Conservation (phyloP, 2,888 invertebrate genomes). For the Laothoe populi region DNA sequence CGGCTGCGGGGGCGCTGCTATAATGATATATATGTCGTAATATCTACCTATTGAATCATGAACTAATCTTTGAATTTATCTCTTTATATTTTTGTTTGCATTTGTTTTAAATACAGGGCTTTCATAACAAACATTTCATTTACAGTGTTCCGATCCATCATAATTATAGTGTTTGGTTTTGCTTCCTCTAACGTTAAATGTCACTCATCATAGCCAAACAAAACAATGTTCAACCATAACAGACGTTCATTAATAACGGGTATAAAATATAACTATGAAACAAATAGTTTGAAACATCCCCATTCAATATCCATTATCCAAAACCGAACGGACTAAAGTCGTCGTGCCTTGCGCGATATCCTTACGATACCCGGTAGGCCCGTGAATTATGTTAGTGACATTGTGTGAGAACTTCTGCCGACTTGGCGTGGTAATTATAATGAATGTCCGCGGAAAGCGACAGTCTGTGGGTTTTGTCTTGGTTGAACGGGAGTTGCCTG, state of each 20-base stretch:
- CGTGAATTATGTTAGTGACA: constrained; percentile 24
- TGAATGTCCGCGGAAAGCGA: constrained; percentile 45
- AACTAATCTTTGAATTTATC: no score
- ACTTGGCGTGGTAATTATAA: constrained; percentile 40
- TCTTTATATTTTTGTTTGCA: no score
- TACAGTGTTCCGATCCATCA: no score
- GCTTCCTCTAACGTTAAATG: no score
- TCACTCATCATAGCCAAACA: no score
- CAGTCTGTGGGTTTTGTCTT: constrained; percentile 43
- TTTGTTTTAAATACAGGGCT: no score
- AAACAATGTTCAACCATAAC: no score
- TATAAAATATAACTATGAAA: background rate
- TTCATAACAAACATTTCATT: no score
- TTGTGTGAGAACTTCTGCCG: constrained; percentile 28
- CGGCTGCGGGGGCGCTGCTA: background rate
- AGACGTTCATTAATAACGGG: background rate
- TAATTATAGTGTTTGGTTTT: no score
- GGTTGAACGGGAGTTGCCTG: constrained; percentile 32
- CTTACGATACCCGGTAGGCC: constrained; percentile 20
- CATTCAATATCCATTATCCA: background rate
- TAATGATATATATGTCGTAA: no score
- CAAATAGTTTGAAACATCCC: background rate
- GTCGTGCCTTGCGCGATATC: background rate
- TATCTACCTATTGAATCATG: no score
- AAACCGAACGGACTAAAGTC: background rate